A percentile compares a stretch with the other conserved stretches of the same genome.
These are phyloP conservation scores for Silurus meridionalis DNA, from an alignment of 2,113 vertebrate species.

Conservation along the genomic window DNA sequence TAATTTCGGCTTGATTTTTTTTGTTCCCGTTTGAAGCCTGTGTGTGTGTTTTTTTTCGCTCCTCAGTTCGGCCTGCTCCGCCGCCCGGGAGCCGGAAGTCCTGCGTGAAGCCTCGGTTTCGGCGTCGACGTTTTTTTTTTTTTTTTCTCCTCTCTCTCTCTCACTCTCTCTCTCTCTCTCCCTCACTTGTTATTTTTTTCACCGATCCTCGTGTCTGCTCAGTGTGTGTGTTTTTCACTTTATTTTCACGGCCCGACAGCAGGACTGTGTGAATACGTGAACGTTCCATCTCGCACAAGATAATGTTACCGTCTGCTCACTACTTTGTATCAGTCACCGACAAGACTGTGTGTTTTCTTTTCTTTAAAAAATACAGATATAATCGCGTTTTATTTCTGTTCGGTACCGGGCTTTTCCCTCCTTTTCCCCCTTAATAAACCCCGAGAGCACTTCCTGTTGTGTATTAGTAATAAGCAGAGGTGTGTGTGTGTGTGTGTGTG, in stretches of 20 bases:
- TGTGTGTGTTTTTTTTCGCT: constrained; percentile 51
- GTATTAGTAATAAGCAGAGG: background rate
- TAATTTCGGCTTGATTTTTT: constrained; percentile 55
- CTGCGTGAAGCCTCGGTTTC: constrained; percentile 60
- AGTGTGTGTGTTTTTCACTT: constrained; percentile 59
- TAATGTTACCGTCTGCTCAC: constrained; percentile 19
- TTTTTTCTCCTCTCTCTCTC: constrained; percentile 54
- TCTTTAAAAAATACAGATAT: constrained; percentile 1
- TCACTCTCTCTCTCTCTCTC: too few relatives aligned
- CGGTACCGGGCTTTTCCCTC: background rate
- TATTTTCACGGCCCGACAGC: constrained; percentile 57
- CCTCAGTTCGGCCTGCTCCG: constrained; percentile 64
- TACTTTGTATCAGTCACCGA: constrained; percentile 2
- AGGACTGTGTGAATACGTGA: constrained; percentile 16
- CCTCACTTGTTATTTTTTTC: constrained; percentile 61
- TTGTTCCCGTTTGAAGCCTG: constrained; percentile 55
- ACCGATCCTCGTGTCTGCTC: constrained; percentile 48
- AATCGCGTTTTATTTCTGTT: background rate
- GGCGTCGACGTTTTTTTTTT: constrained; percentile 59
- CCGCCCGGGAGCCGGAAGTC: constrained; percentile 76
- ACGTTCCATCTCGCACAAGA: constrained; percentile 16
- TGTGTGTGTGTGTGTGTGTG: too few relatives aligned
- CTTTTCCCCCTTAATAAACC: background rate
- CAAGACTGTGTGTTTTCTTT: background rate
- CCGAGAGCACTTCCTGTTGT: background rate